Conservation (phyloP, 1,140 invertebrate species). For the Macrobrachium nipponense region DNA sequence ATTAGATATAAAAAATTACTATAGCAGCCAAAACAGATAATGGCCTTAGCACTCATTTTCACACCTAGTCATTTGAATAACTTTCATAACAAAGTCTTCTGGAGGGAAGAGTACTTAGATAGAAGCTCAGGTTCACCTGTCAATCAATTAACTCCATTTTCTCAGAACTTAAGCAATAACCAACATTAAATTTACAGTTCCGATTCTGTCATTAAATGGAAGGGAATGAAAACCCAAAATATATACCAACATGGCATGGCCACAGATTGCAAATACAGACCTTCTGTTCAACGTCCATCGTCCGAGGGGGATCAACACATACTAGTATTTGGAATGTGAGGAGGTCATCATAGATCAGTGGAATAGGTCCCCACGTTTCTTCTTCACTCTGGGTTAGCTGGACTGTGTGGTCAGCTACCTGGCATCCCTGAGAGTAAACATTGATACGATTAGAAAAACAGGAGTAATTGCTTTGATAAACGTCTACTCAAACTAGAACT, state of each 20-base stretch:
- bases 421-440: constrained; percentile 49
- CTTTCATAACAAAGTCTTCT: no score
- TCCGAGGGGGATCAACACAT: constrained; percentile 33
- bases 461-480: not conserved
- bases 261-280: constrained; percentile 5
- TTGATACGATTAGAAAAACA: not conserved
- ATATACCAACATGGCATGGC: not conserved
- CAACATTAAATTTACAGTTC: no score
- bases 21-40: no score
- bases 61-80: no score
- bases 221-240: not conserved
- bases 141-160: no score
- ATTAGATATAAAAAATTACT: no score
- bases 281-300: constrained; percentile 15
- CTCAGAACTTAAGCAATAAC: no score
- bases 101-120: no score
- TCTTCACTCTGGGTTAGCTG: constrained; percentile 49
- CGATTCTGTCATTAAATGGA: not conserved
- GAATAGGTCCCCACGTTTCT: constrained; percentile 60
- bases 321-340: constrained; percentile 60
- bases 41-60: no score
- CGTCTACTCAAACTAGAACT: not conserved
- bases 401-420: constrained; percentile 60
- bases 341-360: constrained; percentile 62
- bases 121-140: no score